Conservation (phyloP, 2,797 vertebrate species). For the Spondyliosoma cantharus region DNA sequence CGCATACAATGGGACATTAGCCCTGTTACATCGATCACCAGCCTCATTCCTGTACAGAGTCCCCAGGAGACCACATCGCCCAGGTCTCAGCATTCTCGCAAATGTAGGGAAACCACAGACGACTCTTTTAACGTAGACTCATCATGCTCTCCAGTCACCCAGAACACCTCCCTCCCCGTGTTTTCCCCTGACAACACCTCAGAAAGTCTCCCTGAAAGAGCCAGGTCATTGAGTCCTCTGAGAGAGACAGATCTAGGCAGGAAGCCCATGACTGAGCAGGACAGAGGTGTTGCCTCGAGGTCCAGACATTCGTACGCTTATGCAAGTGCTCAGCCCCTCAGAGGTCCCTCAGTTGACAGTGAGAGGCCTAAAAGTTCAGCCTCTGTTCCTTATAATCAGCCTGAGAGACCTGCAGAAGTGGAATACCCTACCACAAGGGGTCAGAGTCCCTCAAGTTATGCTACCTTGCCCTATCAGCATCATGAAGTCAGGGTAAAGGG, state of each 20-base stretch:
- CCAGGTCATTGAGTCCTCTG: conserved; percentile 60
- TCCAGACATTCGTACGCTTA: conserved; percentile 61
- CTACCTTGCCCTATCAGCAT: conserved; percentile 76
- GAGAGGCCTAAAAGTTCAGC: conserved; percentile 58
- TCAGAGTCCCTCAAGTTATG: conserved; percentile 71
- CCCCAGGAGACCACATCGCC: conserved; percentile 54
- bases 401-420: conserved; percentile 41
- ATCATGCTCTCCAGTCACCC: conserved; percentile 76
- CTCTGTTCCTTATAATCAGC: conserved; percentile 41
- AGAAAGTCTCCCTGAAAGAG: conserved; percentile 56
- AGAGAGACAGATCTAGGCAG: conserved; percentile 48
- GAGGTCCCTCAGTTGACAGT: conserved; percentile 41
- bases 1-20: conserved; percentile 86
- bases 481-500: conserved; percentile 62
- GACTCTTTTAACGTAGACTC: conserved; percentile 64
- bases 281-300: conserved; percentile 40
- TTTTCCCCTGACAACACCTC: conserved; percentile 65
- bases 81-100: conserved; percentile 44
- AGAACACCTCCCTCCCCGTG: conserved; percentile 81
- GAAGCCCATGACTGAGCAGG: conserved; percentile 64
- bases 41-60: conserved; percentile 74
- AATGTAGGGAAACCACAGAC: conserved; percentile 52
- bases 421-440: conserved; percentile 37
- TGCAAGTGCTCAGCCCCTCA: conserved; percentile 48
- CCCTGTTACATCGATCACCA: conserved; percentile 81